phyloP scores from a whole-genome alignment of 2,113 vertebrate genomes.

The Morone saxatilis region DNA sequence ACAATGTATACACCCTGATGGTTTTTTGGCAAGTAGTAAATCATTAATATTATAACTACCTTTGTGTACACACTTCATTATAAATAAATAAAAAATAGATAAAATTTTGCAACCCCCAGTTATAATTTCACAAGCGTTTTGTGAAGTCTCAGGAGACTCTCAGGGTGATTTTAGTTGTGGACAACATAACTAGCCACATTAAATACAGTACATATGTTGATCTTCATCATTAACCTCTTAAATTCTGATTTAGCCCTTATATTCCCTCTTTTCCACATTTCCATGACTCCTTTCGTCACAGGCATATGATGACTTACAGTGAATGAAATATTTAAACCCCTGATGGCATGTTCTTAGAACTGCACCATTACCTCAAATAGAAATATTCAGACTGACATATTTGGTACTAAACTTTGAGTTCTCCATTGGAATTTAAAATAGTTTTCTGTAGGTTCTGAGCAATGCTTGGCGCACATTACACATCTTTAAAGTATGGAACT shows the following conservation, averaged over 20 bases:
- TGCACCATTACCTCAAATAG: neutral
- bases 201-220: neutral
- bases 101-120: neutral
- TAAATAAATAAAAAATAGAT: too few relatives aligned
- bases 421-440: neutral
- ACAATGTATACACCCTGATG: neutral
- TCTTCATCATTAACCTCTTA: neutral
- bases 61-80: neutral
- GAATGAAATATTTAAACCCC: constrained; percentile 27
- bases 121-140: neutral
- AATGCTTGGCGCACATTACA: neutral
- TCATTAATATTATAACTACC: neutral
- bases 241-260: neutral
- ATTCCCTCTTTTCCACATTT: neutral
- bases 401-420: neutral
- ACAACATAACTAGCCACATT: neutral
- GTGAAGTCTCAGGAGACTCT: neutral
- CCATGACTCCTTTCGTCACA: neutral
- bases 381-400: neutral
- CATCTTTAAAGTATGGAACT: neutral
- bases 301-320: constrained; percentile 1
- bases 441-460: neutral
- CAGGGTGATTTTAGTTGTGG: neutral
- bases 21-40: neutral
- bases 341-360: neutral